These are phyloP conservation scores for Drosophila erecta DNA, from an alignment of 1,140 invertebrate genomes.

Conservation along the genomic window DNA sequence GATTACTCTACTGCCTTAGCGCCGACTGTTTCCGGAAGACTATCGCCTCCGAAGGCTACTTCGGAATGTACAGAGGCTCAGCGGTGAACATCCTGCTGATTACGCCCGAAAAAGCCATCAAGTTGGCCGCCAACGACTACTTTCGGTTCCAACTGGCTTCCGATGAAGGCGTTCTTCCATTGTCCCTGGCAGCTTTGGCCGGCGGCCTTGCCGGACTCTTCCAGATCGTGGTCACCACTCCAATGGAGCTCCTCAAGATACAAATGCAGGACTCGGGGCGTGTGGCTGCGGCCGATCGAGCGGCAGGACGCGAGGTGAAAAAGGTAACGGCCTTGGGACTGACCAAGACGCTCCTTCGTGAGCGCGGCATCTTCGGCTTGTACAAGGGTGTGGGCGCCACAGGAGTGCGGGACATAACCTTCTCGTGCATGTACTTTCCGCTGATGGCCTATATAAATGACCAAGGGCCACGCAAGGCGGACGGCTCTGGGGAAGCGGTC, in stretches of 20 bases:
- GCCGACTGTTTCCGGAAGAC: conserved; percentile 98
- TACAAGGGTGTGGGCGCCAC: conserved; percentile 98
- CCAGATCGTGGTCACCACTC: conserved; percentile 99
- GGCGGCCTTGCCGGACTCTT: conserved; percentile 97
- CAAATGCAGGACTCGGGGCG: conserved; percentile 98
- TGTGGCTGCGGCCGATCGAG: conserved; percentile 88
- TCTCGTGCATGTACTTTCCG: conserved; percentile 99
- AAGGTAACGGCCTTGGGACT: conserved; percentile 94
- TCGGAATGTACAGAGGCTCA: conserved; percentile 98
- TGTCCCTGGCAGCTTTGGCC: conserved; percentile 94
- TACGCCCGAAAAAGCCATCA: conserved; percentile 99
- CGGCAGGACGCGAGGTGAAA: conserved; percentile 87
- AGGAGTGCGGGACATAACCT: conserved; percentile 95
- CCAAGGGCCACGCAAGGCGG: conserved; percentile 90
- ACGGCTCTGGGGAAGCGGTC: conserved; percentile 90
- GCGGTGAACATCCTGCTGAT: conserved; percentile 98
- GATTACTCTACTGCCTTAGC: conserved; percentile 86
- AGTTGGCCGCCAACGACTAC: conserved; percentile 99
- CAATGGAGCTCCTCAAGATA: conserved; percentile 99
- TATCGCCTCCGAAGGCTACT: conserved; percentile 95
- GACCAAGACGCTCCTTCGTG: conserved; percentile 90
- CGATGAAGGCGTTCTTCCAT: conserved; percentile 87
- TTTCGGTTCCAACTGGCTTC: conserved; percentile 92
- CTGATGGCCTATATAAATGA: conserved; percentile 97
- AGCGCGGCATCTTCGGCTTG: conserved; percentile 95